A percentile compares a stretch with the other conserved stretches of the same genome.
Evolutionary conservation across 1,140 invertebrate genomes (phyloP).

Genomic region (Probaryconus sp.): DNA sequence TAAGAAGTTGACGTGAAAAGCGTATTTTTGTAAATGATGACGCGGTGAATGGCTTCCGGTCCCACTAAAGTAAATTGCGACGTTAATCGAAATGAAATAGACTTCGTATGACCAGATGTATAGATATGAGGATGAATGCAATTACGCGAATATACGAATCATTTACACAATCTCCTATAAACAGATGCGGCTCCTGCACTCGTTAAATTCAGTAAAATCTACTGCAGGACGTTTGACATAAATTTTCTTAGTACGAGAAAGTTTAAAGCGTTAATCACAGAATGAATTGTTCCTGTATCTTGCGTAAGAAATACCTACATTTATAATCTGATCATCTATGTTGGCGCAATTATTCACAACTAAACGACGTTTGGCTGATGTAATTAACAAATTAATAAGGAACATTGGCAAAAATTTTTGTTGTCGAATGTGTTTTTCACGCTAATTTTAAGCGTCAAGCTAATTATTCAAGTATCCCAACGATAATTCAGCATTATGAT

Average conservation of each 20-base stretch:
- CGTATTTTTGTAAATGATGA: neutral
- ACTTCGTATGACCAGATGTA: constrained; percentile 19
- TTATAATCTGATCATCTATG: constrained; percentile 19
- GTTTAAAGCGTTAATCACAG: constrained; percentile 24
- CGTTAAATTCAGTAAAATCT: constrained; percentile 24
- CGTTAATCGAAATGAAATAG: constrained; percentile 35
- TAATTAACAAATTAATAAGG: constrained; percentile 27
- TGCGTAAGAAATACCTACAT: constrained; percentile 24
- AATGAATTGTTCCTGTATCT: constrained; percentile 38
- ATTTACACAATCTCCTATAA: constrained; percentile 48
- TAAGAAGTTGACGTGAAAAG: too few species aligned
- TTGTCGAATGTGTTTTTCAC: neutral
- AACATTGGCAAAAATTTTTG: constrained; percentile 23
- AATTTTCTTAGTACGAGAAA: constrained; percentile 36
- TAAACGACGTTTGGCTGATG: constrained; percentile 21
- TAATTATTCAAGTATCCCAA: neutral
- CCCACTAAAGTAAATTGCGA: constrained; percentile 18
- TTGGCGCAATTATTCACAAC: constrained; percentile 10
- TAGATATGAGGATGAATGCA: constrained; percentile 30
- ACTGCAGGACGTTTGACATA: constrained; percentile 18
- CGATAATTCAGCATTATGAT: neutral
- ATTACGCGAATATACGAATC: constrained; percentile 37
- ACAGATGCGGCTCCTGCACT: constrained; percentile 29
- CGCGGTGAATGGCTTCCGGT: constrained; percentile 11
- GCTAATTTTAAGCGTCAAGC: too few species aligned